phyloP scores from a whole-genome alignment of 2,797 vertebrate genomes.

The Agapornis canus region DNA sequence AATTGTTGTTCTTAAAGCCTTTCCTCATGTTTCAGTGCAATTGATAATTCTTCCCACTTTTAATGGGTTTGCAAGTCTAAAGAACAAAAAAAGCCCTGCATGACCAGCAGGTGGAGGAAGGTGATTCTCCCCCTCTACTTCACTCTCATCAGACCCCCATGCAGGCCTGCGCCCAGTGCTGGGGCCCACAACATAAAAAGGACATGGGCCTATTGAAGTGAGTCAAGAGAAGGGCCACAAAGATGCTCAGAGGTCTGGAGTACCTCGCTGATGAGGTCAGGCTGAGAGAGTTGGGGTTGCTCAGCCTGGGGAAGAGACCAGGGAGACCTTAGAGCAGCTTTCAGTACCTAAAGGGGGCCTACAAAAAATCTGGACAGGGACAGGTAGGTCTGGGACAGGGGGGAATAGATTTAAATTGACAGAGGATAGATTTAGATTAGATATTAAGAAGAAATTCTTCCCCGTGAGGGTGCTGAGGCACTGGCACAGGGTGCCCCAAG shows the following conservation, averaged over 20 bases:
- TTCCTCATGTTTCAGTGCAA: not conserved
- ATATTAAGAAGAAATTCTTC: not conserved
- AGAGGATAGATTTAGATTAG: not conserved
- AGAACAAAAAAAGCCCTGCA: not conserved
- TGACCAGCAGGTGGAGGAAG: not conserved
- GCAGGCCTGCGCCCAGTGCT: not conserved
- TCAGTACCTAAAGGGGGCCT: not conserved
- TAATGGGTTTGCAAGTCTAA: not conserved
- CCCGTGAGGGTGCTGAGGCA: too few relatives aligned
- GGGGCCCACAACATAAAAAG: not conserved
- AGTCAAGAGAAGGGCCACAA: not conserved
- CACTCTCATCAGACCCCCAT: not conserved
- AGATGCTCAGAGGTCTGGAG: not conserved
- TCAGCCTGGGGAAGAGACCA: not conserved
- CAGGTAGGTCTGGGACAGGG: not conserved
- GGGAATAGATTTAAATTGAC: not conserved
- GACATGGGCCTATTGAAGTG: fast-evolving
- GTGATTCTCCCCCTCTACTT: not conserved
- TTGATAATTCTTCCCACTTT: not conserved
- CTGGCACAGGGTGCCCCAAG: too few relatives aligned
- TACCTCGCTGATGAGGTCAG: not conserved
- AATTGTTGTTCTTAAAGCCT: not conserved
- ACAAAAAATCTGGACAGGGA: not conserved
- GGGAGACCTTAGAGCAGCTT: not conserved
- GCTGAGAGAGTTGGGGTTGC: not conserved